A percentile compares a stretch with the other conserved stretches of the same genome.
Conservation (phyloP, 2,888 invertebrate species). For the Erannis defoliaria region DNA sequence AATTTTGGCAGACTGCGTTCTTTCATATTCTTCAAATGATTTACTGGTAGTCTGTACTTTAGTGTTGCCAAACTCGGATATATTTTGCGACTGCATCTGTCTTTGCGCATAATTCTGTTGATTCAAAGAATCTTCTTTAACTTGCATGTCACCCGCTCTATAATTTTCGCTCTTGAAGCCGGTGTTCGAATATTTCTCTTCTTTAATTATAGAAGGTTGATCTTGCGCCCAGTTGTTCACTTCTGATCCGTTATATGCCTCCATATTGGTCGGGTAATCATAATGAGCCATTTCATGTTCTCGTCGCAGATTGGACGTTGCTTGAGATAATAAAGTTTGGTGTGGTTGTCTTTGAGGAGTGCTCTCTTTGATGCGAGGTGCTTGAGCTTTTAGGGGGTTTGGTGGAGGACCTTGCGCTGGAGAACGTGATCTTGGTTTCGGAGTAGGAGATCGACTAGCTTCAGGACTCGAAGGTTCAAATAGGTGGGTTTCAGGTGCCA, state of each 20-base stretch:
- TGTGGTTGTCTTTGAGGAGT: conserved; percentile 71
- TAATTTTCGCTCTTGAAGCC: conserved; percentile 82
- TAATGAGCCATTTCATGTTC: conserved; percentile 80
- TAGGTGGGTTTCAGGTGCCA: conserved; percentile 86
- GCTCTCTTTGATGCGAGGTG: conserved; percentile 87
- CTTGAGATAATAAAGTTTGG: conserved; percentile 70
- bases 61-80: conserved; percentile 84
- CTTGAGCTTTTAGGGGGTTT: conserved; percentile 89
- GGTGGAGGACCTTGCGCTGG: conserved; percentile 91
- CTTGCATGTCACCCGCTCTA: conserved; percentile 67
- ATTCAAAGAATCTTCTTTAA: conserved; percentile 72
- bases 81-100: conserved; percentile 81
- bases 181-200: conserved; percentile 79
- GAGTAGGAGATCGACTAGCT: conserved; percentile 88
- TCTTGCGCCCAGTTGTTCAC: conserved; percentile 67
- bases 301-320: conserved; percentile 69
- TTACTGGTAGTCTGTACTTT: conserved; percentile 88
- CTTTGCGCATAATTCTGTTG: conserved; percentile 77
- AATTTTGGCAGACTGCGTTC: conserved; percentile 88
- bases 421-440: conserved; percentile 88
- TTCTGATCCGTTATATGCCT: conserved; percentile 62
- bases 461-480: conserved; percentile 88
- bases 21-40: conserved; percentile 90
- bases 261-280: conserved; percentile 69
- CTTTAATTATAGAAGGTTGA: conserved; percentile 79